Evolutionary conservation across 2,888 invertebrate genomes (phyloP).

Genomic region (Ophonus ardosiacus): DNA sequence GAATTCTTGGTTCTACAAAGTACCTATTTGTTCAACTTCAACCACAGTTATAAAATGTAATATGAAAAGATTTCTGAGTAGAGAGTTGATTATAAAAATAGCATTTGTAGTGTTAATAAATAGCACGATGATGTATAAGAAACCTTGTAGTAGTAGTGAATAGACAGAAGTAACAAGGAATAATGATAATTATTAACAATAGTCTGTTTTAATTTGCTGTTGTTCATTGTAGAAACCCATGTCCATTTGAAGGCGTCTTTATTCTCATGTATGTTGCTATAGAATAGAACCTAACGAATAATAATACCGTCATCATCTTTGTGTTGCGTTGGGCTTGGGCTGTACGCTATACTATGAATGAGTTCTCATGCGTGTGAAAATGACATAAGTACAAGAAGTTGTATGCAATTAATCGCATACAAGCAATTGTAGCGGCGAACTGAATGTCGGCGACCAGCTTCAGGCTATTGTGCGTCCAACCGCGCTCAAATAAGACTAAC

Average conservation of each 20-base stretch:
- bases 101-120: neutral
- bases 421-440: conserved; percentile 18
- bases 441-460: conserved; percentile 28
- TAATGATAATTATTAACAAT: conserved; percentile 41
- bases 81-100: neutral
- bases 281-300: conserved; percentile 49
- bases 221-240: conserved; percentile 25
- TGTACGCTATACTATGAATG: conserved; percentile 33
- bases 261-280: conserved; percentile 34
- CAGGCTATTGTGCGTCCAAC: conserved; percentile 36
- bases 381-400: conserved; percentile 48
- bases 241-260: conserved; percentile 29
- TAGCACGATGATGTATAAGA: neutral
- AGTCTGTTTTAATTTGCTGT: conserved; percentile 42
- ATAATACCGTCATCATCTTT: conserved; percentile 49
- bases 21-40: no score
- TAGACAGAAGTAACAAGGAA: conserved; percentile 30
- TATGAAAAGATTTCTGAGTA: neutral
- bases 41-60: neutral
- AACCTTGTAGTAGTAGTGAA: neutral
- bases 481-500: conserved; percentile 31
- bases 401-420: conserved; percentile 48
- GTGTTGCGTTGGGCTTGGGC: conserved; percentile 1
- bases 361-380: conserved; percentile 54
- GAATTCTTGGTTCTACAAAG: neutral